Percentiles rank a stretch among this genome's conserved stretches.
Conservation (phyloP, 2,797 vertebrate species). For the Amazona finschi region DNA sequence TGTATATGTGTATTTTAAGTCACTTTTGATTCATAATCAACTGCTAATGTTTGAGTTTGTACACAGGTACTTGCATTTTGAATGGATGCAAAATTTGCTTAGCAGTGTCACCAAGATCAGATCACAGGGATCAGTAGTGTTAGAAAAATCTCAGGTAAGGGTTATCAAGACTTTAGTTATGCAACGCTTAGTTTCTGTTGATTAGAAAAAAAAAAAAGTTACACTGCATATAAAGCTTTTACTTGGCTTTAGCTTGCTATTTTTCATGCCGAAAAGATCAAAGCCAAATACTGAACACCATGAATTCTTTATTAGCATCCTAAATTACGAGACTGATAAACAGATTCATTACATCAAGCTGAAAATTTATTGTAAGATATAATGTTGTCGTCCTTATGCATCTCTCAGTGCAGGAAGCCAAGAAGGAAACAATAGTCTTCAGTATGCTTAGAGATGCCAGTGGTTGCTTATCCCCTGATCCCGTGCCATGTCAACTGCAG, state of each 20-base stretch:
- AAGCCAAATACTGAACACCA: background rate
- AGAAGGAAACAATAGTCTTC: background rate
- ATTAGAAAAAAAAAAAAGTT: background rate
- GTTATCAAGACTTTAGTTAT: background rate
- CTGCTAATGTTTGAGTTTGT: background rate
- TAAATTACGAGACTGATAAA: background rate
- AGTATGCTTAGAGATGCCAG: background rate
- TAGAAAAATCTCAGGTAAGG: background rate
- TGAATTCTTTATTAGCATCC: background rate
- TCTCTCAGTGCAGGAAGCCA: background rate
- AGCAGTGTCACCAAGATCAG: background rate
- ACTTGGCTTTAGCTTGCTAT: background rate
- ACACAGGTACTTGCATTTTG: background rate
- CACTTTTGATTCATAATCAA: background rate
- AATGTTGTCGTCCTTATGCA: background rate
- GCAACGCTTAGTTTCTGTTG: background rate
- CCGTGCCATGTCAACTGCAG: background rate
- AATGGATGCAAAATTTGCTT: background rate
- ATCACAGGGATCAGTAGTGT: background rate
- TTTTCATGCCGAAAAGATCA: background rate
- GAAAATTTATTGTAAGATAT: background rate
- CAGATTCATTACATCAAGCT: background rate
- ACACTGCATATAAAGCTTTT: background rate
- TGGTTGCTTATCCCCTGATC: background rate
- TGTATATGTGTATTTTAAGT: background rate